These are phyloP conservation scores for Ips nitidus DNA, from an alignment of 1,140 invertebrate genomes.

Conservation along the genomic window DNA sequence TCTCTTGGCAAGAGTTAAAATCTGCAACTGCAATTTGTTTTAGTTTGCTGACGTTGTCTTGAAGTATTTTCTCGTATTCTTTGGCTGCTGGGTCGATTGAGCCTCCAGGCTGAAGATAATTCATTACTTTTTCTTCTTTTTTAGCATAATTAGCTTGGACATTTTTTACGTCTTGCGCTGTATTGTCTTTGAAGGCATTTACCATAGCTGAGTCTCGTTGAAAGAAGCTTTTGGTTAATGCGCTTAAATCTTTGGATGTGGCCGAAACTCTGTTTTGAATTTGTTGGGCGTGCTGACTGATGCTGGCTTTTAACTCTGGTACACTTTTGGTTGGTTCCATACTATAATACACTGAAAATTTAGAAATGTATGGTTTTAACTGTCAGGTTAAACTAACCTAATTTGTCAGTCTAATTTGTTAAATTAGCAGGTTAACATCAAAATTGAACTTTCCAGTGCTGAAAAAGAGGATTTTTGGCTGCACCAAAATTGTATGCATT, in stretches of 20 bases:
- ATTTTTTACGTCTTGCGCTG: constrained; percentile 1
- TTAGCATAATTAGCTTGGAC: background rate
- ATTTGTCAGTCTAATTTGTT: background rate
- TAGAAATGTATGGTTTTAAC: background rate
- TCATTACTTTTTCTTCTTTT: constrained; percentile 7
- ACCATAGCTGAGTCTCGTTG: background rate
- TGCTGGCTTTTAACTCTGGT: background rate
- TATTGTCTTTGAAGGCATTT: background rate
- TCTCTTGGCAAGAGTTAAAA: constrained; percentile 1
- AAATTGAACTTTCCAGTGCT: background rate
- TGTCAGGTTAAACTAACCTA: background rate
- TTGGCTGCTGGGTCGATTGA: background rate
- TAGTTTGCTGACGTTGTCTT: constrained; percentile 12
- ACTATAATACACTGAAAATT: background rate
- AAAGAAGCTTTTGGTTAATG: background rate
- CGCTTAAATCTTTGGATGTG: background rate
- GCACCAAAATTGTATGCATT: background rate
- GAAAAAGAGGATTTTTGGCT: background rate
- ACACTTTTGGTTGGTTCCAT: constrained; percentile 2
- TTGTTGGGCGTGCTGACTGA: background rate
- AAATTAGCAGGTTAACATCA: background rate
- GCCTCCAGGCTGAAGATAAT: background rate
- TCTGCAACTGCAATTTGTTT: constrained; percentile 14
- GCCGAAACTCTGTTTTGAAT: background rate
- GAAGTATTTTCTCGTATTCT: constrained; percentile 11